Evolutionary conservation across 2,113 vertebrate species (phyloP).

Genomic region (Gymnarchus niloticus): DNA sequence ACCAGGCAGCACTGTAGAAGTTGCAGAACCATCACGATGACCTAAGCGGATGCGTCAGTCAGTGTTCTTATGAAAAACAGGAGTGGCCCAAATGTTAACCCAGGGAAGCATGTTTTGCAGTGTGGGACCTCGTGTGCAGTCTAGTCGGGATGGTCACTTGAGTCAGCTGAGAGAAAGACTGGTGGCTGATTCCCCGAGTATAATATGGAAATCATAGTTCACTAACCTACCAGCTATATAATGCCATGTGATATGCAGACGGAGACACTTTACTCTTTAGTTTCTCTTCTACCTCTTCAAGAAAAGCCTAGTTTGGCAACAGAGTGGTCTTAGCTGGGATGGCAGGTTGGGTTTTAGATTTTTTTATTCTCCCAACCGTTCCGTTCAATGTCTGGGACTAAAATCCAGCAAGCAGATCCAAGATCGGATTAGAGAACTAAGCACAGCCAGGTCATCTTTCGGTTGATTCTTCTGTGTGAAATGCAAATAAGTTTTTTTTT

Average conservation of each 20-base stretch:
- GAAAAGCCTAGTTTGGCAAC: constrained; percentile 5
- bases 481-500: constrained; percentile 43
- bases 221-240: constrained; percentile 13
- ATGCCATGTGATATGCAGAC: constrained; percentile 34
- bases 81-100: not conserved
- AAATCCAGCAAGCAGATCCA: constrained; percentile 42
- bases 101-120: not conserved
- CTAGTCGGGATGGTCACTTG: not conserved
- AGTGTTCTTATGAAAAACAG: not conserved
- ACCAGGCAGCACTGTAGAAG: not conserved
- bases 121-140: constrained; percentile 17
- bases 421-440: constrained; percentile 36
- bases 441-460: constrained; percentile 43
- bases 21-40: not conserved
- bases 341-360: constrained; percentile 30
- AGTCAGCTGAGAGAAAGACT: not conserved
- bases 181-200: constrained; percentile 2
- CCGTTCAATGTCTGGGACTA: constrained; percentile 47
- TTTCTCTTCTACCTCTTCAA: constrained; percentile 20
- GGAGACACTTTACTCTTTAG: constrained; percentile 25
- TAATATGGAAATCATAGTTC: not conserved
- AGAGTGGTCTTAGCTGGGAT: constrained; percentile 20
- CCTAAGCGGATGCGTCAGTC: not conserved
- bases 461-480: constrained; percentile 51
- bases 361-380: constrained; percentile 40